Evolutionary conservation across 2,113 vertebrate species (phyloP).

Genomic region (Mustela nigripes): DNA sequence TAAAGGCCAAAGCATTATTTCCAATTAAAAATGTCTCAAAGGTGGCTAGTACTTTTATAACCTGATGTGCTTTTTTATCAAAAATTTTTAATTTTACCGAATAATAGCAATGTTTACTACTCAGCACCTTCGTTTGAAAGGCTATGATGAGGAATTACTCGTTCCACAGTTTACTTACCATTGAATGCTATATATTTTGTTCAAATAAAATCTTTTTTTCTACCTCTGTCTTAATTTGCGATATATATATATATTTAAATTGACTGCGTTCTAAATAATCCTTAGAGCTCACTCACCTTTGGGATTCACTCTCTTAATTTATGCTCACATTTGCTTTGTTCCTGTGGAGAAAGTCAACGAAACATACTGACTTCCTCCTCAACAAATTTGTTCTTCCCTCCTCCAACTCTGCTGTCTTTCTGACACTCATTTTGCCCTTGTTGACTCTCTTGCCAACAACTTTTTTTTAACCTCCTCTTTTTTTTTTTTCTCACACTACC

Average conservation of each 20-base stretch:
- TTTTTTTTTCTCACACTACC: slow-evolving; percentile 64
- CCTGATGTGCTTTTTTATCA: slow-evolving; percentile 50
- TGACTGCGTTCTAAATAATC: slow-evolving; percentile 66
- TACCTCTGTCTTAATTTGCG: slow-evolving; percentile 68
- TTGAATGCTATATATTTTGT: slow-evolving; percentile 62
- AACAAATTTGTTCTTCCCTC: slow-evolving; percentile 79
- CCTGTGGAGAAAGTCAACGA: slow-evolving; percentile 80
- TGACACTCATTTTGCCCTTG: slow-evolving; percentile 80
- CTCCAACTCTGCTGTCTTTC: slow-evolving; percentile 73
- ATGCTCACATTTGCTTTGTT: slow-evolving; percentile 79
- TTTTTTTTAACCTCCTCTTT: slow-evolving; percentile 61
- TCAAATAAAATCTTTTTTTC: slow-evolving; percentile 68
- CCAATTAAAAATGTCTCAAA: slow-evolving; percentile 72
- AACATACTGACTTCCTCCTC: slow-evolving; percentile 79
- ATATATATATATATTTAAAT: slow-evolving; percentile 51
- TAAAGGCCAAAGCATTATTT: slow-evolving; percentile 59
- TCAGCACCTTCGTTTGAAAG: slow-evolving; percentile 66
- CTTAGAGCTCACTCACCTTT: slow-evolving; percentile 76
- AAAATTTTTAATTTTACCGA: slow-evolving; percentile 62
- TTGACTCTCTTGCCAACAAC: slow-evolving; percentile 79
- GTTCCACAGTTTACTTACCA: slow-evolving; percentile 57
- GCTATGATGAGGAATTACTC: slow-evolving; percentile 22
- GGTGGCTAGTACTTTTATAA: slow-evolving; percentile 63
- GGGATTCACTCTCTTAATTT: slow-evolving; percentile 69
- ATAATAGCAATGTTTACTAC: slow-evolving; percentile 53